Conservation (phyloP, 2,797 vertebrate genomes). For the Pristis pectinata region DNA sequence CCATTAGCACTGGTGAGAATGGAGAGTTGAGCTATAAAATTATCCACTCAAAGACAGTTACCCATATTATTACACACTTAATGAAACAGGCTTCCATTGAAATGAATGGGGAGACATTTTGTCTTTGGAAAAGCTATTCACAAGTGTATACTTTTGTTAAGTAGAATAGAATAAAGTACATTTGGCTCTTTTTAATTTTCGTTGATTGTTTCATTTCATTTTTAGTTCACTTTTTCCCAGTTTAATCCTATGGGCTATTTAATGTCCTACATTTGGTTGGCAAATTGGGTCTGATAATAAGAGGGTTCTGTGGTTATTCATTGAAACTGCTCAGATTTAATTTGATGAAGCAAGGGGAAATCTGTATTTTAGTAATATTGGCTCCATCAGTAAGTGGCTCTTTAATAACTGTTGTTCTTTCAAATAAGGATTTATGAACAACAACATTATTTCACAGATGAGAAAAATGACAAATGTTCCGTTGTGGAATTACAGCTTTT, state of each 20-base stretch:
- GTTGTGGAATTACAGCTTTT: background rate
- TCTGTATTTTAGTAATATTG: background rate
- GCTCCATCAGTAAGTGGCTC: background rate
- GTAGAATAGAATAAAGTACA: conserved; percentile 22
- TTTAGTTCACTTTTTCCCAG: conserved; percentile 20
- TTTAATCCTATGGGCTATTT: conserved; percentile 28
- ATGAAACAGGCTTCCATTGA: background rate
- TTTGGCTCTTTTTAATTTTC: conserved; percentile 37
- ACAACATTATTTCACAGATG: background rate
- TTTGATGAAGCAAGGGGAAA: background rate
- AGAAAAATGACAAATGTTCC: background rate
- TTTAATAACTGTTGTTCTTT: background rate
- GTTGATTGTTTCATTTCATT: conserved; percentile 36
- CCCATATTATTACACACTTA: conserved; percentile 28
- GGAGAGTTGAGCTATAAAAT: conserved; percentile 5
- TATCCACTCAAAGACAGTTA: conserved; percentile 34
- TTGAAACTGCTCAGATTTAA: conserved; percentile 23
- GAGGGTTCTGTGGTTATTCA: conserved; percentile 32
- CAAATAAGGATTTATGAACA: background rate
- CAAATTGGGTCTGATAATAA: conserved; percentile 36
- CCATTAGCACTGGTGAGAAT: conserved; percentile 19
- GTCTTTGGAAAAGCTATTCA: conserved; percentile 6
- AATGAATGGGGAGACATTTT: conserved; percentile 9
- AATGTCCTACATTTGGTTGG: conserved; percentile 32
- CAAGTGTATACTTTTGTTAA: conserved; percentile 31